phyloP scores from a whole-genome alignment of 2,113 vertebrate genomes.

The Thamnaconus septentrionalis region DNA sequence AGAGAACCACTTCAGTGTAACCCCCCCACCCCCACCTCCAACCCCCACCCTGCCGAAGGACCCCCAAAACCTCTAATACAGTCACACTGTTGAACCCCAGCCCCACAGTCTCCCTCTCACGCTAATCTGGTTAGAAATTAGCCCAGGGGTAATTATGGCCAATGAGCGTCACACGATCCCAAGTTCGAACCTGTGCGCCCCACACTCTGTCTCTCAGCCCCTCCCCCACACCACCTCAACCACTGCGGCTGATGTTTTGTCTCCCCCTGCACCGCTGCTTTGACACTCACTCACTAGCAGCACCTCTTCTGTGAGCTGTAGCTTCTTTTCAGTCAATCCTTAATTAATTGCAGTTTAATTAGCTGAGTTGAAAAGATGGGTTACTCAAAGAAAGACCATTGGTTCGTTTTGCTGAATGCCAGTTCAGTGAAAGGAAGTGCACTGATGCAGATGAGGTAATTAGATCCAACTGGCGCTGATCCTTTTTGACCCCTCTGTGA shows the following conservation, averaged over 20 bases:
- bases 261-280: background rate
- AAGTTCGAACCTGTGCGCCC: constrained; percentile 37
- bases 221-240: constrained; percentile 1
- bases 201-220: background rate
- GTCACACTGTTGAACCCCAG: constrained; percentile 17
- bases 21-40: constrained; percentile 24
- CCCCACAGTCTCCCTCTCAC: constrained; percentile 17
- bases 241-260: constrained; percentile 13
- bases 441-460: constrained; percentile 21
- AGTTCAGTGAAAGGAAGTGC: background rate
- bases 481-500: constrained; percentile 46
- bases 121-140: constrained; percentile 69
- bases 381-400: too few species aligned
- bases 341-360: too few species aligned
- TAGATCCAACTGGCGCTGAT: constrained; percentile 27
- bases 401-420: too few species aligned
- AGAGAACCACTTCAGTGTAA: constrained; percentile 24
- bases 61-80: constrained; percentile 26
- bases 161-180: constrained; percentile 58
- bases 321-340: too few species aligned
- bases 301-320: too few species aligned
- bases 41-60: constrained; percentile 6
- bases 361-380: too few species aligned
- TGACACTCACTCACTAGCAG: constrained; percentile 9
- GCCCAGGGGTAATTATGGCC: constrained; percentile 65